Conservation (phyloP, 2,888 invertebrate genomes). For the Andricus quercusramuli region DNA sequence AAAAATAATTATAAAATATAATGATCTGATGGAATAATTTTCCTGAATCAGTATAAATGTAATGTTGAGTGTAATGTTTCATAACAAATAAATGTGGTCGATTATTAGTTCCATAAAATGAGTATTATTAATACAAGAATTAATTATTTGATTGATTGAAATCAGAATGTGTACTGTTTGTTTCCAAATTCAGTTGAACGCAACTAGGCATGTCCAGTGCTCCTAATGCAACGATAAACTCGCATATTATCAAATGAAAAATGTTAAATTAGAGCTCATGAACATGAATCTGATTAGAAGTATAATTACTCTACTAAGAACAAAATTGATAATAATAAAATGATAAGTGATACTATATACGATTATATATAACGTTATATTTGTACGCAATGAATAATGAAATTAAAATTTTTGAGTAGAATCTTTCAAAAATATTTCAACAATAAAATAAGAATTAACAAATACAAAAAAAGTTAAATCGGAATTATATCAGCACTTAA, state of each 20-base stretch:
- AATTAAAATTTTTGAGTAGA: neutral
- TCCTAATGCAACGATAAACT: neutral
- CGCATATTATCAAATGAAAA: neutral
- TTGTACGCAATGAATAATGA: neutral
- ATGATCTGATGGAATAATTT: neutral
- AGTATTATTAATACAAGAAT: too few relatives aligned
- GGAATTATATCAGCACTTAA: too few relatives aligned
- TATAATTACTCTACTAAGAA: neutral
- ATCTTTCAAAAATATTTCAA: neutral
- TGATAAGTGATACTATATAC: neutral
- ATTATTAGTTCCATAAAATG: neutral
- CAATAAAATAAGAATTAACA: neutral
- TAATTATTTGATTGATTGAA: too few relatives aligned
- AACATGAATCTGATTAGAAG: neutral
- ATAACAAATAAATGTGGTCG: neutral
- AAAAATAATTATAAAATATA: neutral
- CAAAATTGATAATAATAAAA: neutral
- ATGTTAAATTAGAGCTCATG: neutral
- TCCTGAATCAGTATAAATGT: neutral
- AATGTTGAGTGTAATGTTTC: neutral
- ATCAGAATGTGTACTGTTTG: neutral
- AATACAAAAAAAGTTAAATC: neutral
- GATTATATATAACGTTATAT: neutral
- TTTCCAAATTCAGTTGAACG: neutral
- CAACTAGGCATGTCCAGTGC: conserved; percentile 4